These are phyloP conservation scores for Pantherophis guttatus DNA, from an alignment of 2,113 vertebrate species.

Conservation along the genomic window DNA sequence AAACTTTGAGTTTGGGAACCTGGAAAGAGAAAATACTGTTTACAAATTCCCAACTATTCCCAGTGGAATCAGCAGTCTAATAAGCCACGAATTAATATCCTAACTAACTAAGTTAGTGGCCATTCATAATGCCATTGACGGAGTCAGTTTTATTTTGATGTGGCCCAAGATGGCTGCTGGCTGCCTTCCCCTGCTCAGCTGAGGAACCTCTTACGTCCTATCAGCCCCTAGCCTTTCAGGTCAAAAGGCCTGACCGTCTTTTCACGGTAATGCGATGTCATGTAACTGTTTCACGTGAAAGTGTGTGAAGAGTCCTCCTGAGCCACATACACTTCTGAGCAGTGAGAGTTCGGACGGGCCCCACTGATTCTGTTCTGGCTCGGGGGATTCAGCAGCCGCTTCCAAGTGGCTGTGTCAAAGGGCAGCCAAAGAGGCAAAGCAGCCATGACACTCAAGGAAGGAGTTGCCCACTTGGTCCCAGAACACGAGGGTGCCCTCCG, in stretches of 20 bases:
- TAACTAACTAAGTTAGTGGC: constrained; percentile 63
- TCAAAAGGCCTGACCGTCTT: constrained; percentile 8
- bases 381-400: constrained; percentile 9
- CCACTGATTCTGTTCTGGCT: constrained; percentile 2
- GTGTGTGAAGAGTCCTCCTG: background rate
- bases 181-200: constrained; percentile 27
- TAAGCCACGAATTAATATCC: constrained; percentile 61
- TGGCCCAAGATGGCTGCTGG: constrained; percentile 22
- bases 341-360: background rate
- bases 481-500: constrained; percentile 1
- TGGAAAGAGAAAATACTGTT: constrained; percentile 73
- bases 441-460: constrained; percentile 43
- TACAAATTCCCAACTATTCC: constrained; percentile 68
- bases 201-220: constrained; percentile 7
- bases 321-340: constrained; percentile 4
- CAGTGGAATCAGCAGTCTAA: constrained; percentile 66
- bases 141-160: constrained; percentile 50
- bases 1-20: constrained; percentile 64
- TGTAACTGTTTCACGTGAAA: background rate
- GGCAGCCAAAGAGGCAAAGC: constrained; percentile 35
- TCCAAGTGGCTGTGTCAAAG: constrained; percentile 38
- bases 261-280: background rate
- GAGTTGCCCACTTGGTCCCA: constrained; percentile 38
- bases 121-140: constrained; percentile 53
- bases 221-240: constrained; percentile 12